phyloP scores from a whole-genome alignment of 2,797 vertebrate genomes.

The Vespertilio murinus region DNA sequence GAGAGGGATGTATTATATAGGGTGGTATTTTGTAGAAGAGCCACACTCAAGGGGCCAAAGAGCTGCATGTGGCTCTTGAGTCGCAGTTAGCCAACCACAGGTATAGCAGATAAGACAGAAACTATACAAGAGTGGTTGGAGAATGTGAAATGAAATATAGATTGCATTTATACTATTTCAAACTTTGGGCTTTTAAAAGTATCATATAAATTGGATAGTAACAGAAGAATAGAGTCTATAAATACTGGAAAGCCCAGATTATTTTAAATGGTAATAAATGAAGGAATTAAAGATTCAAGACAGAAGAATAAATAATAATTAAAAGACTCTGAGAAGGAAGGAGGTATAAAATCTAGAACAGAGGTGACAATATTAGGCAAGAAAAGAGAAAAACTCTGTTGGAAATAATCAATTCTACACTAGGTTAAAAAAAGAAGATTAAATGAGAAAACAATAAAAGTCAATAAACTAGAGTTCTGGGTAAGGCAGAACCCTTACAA shows the following conservation, averaged over 20 bases:
- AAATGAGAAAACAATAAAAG: background rate
- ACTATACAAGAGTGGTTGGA: background rate
- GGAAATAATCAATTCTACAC: background rate
- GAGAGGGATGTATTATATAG: too few species aligned
- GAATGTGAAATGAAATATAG: background rate
- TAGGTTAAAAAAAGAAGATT: background rate
- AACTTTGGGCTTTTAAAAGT: background rate
- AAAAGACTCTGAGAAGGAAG: background rate
- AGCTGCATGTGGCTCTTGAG: too few species aligned
- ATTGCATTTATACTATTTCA: background rate
- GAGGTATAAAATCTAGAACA: background rate
- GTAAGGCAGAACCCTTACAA: background rate
- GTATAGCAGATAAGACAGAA: background rate
- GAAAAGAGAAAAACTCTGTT: background rate
- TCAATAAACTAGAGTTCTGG: background rate
- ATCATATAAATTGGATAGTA: background rate
- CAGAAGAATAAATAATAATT: background rate
- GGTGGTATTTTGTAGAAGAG: too few species aligned
- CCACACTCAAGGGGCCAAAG: too few species aligned
- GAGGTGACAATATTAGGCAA: background rate
- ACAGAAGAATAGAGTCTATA: background rate
- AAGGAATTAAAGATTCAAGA: background rate
- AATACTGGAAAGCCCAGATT: background rate
- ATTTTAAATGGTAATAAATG: background rate
- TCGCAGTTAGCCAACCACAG: too few species aligned